Evolutionary conservation across 2,797 vertebrate species (phyloP), one percentile per base, ranked within the genome.

Genomic region (Ataeniobius toweri): DNA sequence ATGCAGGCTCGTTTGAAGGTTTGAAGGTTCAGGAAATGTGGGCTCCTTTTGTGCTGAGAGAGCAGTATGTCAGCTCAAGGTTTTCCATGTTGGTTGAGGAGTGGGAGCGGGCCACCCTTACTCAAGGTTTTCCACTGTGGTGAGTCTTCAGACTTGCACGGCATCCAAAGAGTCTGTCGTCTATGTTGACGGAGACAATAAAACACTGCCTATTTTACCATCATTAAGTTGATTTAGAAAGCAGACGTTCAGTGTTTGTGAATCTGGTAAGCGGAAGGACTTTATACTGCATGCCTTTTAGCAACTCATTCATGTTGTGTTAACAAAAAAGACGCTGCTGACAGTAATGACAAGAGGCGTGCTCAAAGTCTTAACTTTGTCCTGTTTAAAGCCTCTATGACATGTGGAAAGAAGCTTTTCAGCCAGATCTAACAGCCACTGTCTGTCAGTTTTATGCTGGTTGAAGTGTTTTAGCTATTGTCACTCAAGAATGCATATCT

Each of bases 61-160:
- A 87, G 93, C 91, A 82, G 77, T 88, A 77, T 87, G 92, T 94
- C 90, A 90, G 90, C 88, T 81, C 86, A 63, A 83, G 85, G 89
- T 91, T 94, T 94, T 94, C 94, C 94, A 93, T 93, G 89, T 91
- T 84, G 91, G 92, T 92, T 87, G 86, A 84, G 73, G 86, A 87
- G 82, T 78, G 82, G 91, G 89, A 89, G 86, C 83, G 79, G 88
- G 87, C 92, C 89, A 91, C 89, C 87, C 91, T 94, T 72, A 76
- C 88, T 85, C 87, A 91, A 82, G 92, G 79, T 93, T 94, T 95
- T 95, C 94, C 94, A 94, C 92, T 71, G 89, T 70, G 93, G 92
- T 89, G 88, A 92, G 89, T 89, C 89, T 75, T 91, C 87, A 93
- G 90, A 92, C 91, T 28, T 77, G 84, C 76, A 70, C 58, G 58